A percentile compares a stretch with the other conserved stretches of the same genome.
These are phyloP conservation scores for Salmo trutta DNA, from an alignment of 2,797 vertebrate genomes.

Conservation along the genomic window DNA sequence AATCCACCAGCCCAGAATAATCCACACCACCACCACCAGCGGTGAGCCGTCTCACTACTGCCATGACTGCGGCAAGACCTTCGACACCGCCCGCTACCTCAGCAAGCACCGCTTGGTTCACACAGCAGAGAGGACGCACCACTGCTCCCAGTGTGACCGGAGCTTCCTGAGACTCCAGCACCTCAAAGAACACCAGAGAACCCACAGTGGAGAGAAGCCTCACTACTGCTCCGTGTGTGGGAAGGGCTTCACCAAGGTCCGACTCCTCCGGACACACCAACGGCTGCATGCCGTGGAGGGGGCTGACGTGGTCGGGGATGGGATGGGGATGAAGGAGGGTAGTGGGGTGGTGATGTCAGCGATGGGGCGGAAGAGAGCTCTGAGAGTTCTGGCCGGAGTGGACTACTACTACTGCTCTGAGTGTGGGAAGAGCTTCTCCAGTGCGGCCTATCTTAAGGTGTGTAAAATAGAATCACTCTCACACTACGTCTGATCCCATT, in stretches of 20 bases:
- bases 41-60: neutral
- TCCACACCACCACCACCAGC: neutral
- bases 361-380: neutral
- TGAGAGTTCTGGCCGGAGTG: neutral
- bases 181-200: constrained; percentile 4
- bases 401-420: neutral
- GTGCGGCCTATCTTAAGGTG: neutral
- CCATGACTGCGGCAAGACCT: neutral
- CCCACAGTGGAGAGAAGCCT: constrained; percentile 4
- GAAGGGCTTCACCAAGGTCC: neutral
- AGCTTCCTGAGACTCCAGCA: neutral
- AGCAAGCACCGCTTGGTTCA: neutral
- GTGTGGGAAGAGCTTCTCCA: constrained; percentile 1
- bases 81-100: neutral
- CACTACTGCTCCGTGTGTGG: constrained; percentile 1
- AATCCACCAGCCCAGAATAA: neutral
- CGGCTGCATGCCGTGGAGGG: neutral
- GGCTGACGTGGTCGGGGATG: neutral
- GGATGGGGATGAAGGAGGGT: neutral
- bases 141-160: neutral
- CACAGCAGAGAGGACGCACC: neutral
- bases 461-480: neutral
- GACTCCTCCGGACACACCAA: neutral
- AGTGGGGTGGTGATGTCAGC: neutral
- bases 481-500: neutral